Evolutionary conservation across 1,140 invertebrate genomes (phyloP), one percentile per base, ranked within the genome.

Genomic region (Intoshia linei): DNA sequence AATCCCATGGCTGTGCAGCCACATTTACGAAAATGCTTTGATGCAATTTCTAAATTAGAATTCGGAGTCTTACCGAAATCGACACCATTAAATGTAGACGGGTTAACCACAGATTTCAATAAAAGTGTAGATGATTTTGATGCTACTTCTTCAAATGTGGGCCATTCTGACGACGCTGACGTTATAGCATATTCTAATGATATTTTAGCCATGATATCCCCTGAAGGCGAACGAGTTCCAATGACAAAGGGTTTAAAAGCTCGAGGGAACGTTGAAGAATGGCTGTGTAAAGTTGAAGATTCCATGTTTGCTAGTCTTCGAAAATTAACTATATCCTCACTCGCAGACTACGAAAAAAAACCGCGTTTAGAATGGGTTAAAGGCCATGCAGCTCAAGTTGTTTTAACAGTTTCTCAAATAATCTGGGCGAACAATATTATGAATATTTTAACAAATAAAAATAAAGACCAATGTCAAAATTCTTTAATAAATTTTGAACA

Each of bases 11-110:
- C 73, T 1, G 73, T 83, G 1, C 75, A 81, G 48, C 72, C 72
- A 7, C 72, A 79, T 60, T 56, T 83, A 15, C 63, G 72, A 32
- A 81, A 79, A 54, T 79, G 74, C 47, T 83, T 83, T 51, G 74
- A 79, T 52, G 74, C 68, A 36, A 60, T 60, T 32, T 42, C 52
- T 18, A 55, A 54, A 39, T 54, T 78, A 15, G 72, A 77, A 47
- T 77, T 78, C 51, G 72, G 66, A 37, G 66, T 70, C 46, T 44
- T n/a, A n/a, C n/a, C n/a, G n/a, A n/a, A n/a, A n/a, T n/a, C 45
- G 30, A 17, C 39, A 15, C 30, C 45, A 15, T 35, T 44, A 2
- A 38, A 41, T 11, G 34, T 38, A 4, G 48, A 48, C 34, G 49
- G 33, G 14, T 18, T 34, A 7, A 19, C 15, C 15, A 21, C 23